These are phyloP conservation scores for Idaea dimidiata DNA, from an alignment of 2,888 invertebrate species.

Conservation along the genomic window DNA sequence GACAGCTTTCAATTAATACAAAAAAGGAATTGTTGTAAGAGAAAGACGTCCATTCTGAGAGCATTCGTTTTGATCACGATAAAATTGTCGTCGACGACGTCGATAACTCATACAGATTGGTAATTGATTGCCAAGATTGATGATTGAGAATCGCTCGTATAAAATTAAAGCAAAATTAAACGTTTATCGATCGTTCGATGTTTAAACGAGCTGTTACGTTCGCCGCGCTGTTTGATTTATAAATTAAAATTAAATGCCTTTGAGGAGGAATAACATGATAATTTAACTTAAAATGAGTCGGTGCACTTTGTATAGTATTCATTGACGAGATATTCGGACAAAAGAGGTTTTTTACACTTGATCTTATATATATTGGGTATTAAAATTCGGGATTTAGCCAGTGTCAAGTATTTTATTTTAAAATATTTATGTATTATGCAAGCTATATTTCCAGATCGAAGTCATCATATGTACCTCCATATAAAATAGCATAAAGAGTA, in stretches of 20 bases:
- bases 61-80: background rate
- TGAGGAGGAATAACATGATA: too few species aligned
- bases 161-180: slow-evolving; percentile 19
- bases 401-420: too few species aligned
- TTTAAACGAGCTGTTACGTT: slow-evolving; percentile 9
- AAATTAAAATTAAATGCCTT: background rate
- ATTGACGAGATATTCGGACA: too few species aligned
- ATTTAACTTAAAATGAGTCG: too few species aligned
- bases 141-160: slow-evolving; percentile 15
- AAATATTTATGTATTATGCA: too few species aligned
- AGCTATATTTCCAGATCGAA: too few species aligned
- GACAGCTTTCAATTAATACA: background rate
- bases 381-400: too few species aligned
- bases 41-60: background rate
- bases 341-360: too few species aligned
- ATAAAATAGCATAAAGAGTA: too few species aligned
- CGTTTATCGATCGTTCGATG: slow-evolving; percentile 6
- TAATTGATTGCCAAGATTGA: slow-evolving; percentile 30
- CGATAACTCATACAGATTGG: slow-evolving; percentile 29
- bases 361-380: too few species aligned
- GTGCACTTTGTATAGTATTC: too few species aligned
- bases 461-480: too few species aligned
- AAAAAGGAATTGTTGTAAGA: background rate
- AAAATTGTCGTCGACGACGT: slow-evolving; percentile 9
- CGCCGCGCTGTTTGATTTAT: background rate